A percentile compares a stretch with the other conserved stretches of the same genome.
Conservation (phyloP, 2,797 vertebrate genomes). For the Columba guinea region DNA sequence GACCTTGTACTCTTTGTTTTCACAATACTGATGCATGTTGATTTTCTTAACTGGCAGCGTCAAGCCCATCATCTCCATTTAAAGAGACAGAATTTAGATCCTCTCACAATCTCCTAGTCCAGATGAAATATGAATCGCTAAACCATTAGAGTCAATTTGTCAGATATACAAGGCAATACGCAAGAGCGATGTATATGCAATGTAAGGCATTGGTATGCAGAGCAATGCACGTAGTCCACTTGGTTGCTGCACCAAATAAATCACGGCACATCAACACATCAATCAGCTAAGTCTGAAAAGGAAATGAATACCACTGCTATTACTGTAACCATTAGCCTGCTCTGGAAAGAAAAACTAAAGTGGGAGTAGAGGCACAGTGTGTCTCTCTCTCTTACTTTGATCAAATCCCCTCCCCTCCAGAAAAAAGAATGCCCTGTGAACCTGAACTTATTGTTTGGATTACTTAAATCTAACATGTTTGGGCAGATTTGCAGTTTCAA, state of each 20-base stretch:
- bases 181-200: not conserved
- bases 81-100: not conserved
- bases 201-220: not conserved
- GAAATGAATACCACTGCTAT: not conserved
- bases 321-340: not conserved
- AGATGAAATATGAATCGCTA: not conserved
- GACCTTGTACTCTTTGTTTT: not conserved
- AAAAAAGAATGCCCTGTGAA: not conserved
- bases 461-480: not conserved
- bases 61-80: not conserved
- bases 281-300: not conserved
- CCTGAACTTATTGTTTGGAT: not conserved
- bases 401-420: not conserved
- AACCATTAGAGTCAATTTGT: not conserved
- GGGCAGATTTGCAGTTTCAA: conserved; percentile 7
- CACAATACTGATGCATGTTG: not conserved
- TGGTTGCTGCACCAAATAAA: not conserved
- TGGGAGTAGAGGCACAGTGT: not conserved
- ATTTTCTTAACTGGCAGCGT: not conserved
- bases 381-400: not conserved
- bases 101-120: not conserved
- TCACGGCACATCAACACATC: not conserved
- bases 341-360: not conserved
- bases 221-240: not conserved
- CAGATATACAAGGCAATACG: not conserved